Percentiles rank a stretch among this genome's conserved stretches.
phyloP scores from a whole-genome alignment of 2,113 vertebrate species.

The Hippocampus abdominalis region DNA sequence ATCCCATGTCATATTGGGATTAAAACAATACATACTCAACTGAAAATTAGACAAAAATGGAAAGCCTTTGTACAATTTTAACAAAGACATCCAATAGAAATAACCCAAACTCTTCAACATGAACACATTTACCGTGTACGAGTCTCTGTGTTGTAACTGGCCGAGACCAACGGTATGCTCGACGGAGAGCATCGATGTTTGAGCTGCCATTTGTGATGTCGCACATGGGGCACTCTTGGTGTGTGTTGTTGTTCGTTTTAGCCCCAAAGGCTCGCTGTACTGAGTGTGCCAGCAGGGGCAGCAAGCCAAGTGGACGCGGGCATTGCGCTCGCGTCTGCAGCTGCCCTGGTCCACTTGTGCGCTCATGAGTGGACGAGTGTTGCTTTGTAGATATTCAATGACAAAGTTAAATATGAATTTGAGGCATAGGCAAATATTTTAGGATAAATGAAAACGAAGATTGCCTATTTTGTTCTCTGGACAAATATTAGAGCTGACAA shows the following conservation, averaged over 20 bases:
- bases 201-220: constrained; percentile 69
- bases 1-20: no score
- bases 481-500: constrained; percentile 58
- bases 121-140: constrained; percentile 47
- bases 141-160: constrained; percentile 54
- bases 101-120: constrained; percentile 17
- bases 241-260: constrained; percentile 47
- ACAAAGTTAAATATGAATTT: constrained; percentile 7
- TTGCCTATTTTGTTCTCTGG: constrained; percentile 20
- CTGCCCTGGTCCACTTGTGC: constrained; percentile 53
- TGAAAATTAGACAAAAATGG: no score
- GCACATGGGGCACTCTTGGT: constrained; percentile 64
- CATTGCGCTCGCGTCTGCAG: constrained; percentile 44
- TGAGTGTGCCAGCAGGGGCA: constrained; percentile 40
- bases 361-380: constrained; percentile 11
- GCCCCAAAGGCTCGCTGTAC: constrained; percentile 50
- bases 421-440: not conserved
- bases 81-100: constrained; percentile 17
- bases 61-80: no score
- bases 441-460: constrained; percentile 20
- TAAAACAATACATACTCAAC: no score
- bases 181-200: constrained; percentile 62
- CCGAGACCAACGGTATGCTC: constrained; percentile 64
- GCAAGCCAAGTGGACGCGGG: constrained; percentile 63
- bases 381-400: constrained; percentile 18